Conservation (phyloP, 1,140 invertebrate genomes). For the Drosophila sproati region DNA sequence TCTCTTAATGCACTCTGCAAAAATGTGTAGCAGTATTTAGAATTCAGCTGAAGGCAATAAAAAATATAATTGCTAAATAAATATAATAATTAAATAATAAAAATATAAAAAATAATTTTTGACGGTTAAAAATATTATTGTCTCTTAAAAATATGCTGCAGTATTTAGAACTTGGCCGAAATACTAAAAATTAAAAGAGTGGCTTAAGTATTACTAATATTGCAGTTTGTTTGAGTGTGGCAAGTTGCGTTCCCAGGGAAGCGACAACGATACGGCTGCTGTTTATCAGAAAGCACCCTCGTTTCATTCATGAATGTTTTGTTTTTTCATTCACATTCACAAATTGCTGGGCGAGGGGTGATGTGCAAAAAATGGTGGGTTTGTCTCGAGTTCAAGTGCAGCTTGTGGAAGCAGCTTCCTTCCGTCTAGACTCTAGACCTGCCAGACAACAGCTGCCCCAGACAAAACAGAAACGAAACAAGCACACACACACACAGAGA, state of each 20-base stretch:
- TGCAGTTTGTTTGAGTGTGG: neutral
- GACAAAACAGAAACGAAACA: neutral
- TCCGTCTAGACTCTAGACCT: constrained; percentile 32
- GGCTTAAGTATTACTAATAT: too few species aligned
- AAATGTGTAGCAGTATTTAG: neutral
- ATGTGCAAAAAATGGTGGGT: constrained; percentile 1
- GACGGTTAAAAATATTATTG: too few species aligned
- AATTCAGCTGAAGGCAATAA: neutral
- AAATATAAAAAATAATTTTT: neutral
- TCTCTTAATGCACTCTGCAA: constrained; percentile 6
- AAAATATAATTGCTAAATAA: neutral
- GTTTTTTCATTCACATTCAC: constrained; percentile 18
- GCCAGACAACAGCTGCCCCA: constrained; percentile 19
- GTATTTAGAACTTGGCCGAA: too few species aligned
- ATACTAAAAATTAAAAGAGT: too few species aligned
- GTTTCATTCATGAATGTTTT: constrained; percentile 46
- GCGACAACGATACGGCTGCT: constrained; percentile 29
- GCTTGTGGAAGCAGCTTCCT: constrained; percentile 41
- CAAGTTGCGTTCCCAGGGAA: constrained; percentile 11
- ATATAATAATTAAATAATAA: neutral
- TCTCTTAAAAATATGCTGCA: too few species aligned
- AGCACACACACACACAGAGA: neutral
- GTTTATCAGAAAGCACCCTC: constrained; percentile 23
- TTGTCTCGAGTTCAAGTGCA: constrained; percentile 53
- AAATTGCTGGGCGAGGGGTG: neutral